Conservation (phyloP, 2,113 vertebrate genomes). For the Tylochromis polylepis region DNA sequence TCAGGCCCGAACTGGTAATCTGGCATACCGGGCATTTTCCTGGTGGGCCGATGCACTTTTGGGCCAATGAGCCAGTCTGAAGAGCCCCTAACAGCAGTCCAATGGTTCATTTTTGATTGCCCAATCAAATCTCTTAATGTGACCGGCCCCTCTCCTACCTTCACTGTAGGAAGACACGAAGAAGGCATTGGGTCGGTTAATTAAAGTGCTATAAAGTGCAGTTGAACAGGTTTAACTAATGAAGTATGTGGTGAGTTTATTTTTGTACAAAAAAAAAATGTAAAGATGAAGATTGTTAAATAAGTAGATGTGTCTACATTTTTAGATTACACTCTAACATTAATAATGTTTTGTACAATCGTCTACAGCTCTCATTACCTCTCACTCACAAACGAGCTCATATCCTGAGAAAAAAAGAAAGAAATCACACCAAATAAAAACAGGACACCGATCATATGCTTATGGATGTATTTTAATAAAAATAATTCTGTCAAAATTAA, state of each 20-base stretch:
- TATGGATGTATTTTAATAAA: conserved; percentile 99
- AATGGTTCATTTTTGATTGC: neutral
- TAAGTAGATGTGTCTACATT: neutral
- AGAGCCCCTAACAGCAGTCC: neutral
- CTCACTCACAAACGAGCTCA: accelerated
- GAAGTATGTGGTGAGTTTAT: neutral
- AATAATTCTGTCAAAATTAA: conserved; percentile 99
- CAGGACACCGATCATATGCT: conserved; percentile 62
- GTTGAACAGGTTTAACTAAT: neutral
- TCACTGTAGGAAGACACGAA: neutral
- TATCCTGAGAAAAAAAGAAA: neutral
- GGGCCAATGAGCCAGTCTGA: neutral
- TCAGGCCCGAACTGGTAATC: neutral
- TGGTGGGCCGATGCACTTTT: neutral
- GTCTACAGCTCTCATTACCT: neutral
- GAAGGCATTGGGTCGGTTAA: neutral
- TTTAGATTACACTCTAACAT: neutral
- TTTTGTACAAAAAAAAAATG: no score
- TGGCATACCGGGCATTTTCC: neutral
- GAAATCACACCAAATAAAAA: neutral
- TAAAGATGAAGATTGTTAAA: neutral
- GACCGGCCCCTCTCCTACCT: neutral
- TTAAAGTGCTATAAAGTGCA: neutral
- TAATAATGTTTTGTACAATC: neutral
- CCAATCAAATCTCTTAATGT: neutral